Base-by-base conservation (phyloP, 2,113 vertebrate species). In the Sinocyclocheilus anophthalmus region DNA sequence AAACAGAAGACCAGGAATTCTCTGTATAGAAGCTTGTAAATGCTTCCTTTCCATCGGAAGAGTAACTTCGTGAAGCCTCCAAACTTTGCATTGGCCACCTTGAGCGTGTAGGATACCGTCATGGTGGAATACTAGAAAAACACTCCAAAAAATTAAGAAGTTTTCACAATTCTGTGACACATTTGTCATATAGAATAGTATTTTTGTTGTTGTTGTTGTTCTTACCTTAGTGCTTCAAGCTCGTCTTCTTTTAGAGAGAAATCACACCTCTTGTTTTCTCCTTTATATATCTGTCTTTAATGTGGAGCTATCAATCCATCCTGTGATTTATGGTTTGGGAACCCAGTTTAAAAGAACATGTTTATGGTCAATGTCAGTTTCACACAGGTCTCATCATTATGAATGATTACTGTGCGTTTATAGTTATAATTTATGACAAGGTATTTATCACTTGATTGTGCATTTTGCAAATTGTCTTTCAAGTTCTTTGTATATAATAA, bases 11-110 rank as follows among this genome's bases (percentile, higher is more conserved):
- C 90, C 8, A 97, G 85, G 20, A 97, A 93, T 80, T 98, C 96
- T 87, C 96, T 97, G 91, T 97, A 98, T 1, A 99, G 92, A 87
- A 97, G 94, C 85, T 94, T 94, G 92, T 97, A 98, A 92, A 96
- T 97, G 91, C 96, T 98, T 55, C 96, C 96, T 84, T 93, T 96
- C 96, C 96, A 98, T 20, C 93, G 86, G 85, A 97, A 95, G 24
- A 97, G 94, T 20, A 98, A 94, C 82, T 96, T 95, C 16, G 96
- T 94, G 93, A 98, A 98, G 53, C 95, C 96, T n/a, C 95, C 94
- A 1, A 98, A 97, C 84, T 69, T 92, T 0, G 93, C 97, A 53
- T 95, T 93, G 10, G 96, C 96, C 63, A 97, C 96, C 91, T 96
- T 95, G 20, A 97, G 93, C 0, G 93, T 94, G 88, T 98, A 98